These are phyloP conservation scores for Aphidius colemani DNA, from an alignment of 2,888 invertebrate species.

Conservation along the genomic window DNA sequence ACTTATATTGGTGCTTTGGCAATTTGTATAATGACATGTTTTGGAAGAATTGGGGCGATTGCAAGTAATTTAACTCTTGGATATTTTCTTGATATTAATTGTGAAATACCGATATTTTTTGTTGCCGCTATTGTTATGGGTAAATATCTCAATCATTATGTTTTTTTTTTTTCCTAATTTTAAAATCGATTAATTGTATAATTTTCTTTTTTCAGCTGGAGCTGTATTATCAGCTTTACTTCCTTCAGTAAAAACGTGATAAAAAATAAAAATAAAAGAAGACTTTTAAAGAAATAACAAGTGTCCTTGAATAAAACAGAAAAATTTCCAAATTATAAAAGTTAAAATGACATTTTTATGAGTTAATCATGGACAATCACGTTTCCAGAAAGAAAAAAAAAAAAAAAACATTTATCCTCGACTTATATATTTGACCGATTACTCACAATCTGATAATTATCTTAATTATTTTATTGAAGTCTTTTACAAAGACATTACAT, in stretches of 20 bases:
- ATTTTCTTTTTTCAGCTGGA: conserved; percentile 34
- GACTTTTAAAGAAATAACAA: no score
- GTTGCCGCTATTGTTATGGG: conserved; percentile 65
- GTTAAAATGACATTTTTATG: no score
- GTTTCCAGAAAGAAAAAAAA: no score
- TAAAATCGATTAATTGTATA: conserved; percentile 10
- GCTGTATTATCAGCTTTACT: conserved; percentile 36
- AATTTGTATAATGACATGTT: conserved; percentile 69
- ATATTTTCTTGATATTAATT: conserved; percentile 67
- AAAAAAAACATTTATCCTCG: no score
- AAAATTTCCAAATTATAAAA: no score
- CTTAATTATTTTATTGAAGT: no score
- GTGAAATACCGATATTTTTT: conserved; percentile 68
- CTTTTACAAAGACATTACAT: no score
- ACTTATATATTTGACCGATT: no score
- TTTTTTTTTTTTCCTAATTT: background rate
- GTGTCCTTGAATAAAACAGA: no score
- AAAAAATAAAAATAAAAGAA: background rate
- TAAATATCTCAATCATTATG: conserved; percentile 47
- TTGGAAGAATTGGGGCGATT: conserved; percentile 71
- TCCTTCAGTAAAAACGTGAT: conserved; percentile 34
- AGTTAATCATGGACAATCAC: no score
- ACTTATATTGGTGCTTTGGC: conserved; percentile 66
- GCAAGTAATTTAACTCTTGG: conserved; percentile 70
- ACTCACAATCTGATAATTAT: no score